Evolutionary conservation across 2,888 invertebrate genomes (phyloP), one percentile per base, ranked within the genome.

Genomic region (Calameuta pallipes): DNA sequence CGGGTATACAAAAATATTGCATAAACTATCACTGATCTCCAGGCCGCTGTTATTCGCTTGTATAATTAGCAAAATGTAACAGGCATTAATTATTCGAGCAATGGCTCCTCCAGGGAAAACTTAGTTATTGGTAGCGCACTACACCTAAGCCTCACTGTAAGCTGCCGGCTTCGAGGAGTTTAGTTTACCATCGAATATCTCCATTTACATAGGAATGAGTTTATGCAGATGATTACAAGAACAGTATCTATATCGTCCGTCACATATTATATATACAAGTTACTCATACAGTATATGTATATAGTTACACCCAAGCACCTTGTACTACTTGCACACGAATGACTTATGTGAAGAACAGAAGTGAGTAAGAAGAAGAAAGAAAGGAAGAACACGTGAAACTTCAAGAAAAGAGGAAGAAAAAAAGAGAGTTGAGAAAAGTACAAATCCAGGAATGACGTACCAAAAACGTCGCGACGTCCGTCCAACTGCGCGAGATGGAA

Each of bases 101-200:
- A 79, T 34, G 82, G 77, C 78, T 81, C 78, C 75, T 76, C 74
- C 31, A 71, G 71, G 33, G 71, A 71, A 71, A 71, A 71, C 71
- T 71, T 71, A 71, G 71, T 71, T 71, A 71, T 71, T 71, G 71
- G 71, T 23, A 71, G 31, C 13, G 71, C 31, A 31, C 4, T 82
- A 78, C 77, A 69, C 80, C 80, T 83, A 84, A 85, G 84, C 84
- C 80, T 69, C 74, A 79, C 31, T 78, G 84, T 85, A 85, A 85
- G 84, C 85, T 80, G 76, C 82, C 83, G 79, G 80, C 83, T 81
- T 82, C 75, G 79, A 83, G 82, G 85, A 85, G 84, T 83, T 85
- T 81, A 83, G 86, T 85, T 85, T 82, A 83, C 85, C 86, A 85
- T 85, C 81, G 85, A 86, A 85, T 56, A 76, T 79, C 71, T 75